phyloP scores from a whole-genome alignment of 2,113 vertebrate genomes.

The Aegotheles bennettii region DNA sequence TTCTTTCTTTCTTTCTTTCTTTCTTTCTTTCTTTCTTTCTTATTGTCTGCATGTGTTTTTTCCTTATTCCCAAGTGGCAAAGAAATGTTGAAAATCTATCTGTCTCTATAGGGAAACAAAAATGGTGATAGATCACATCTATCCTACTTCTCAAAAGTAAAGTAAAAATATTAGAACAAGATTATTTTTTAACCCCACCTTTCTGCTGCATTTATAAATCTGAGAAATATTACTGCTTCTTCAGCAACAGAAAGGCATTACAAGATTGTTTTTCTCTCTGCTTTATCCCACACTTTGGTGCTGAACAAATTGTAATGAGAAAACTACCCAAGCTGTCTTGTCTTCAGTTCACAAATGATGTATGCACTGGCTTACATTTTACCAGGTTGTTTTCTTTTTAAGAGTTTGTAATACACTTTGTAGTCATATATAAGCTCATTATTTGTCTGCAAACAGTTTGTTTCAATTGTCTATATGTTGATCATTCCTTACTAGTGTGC shows the following conservation, averaged over 20 bases:
- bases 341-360: neutral
- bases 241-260: neutral
- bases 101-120: neutral
- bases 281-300: neutral
- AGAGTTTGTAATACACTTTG: neutral
- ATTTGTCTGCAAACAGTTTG: neutral
- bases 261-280: neutral
- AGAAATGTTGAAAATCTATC: neutral
- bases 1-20: accelerated
- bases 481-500: neutral
- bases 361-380: neutral
- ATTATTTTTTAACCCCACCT: neutral
- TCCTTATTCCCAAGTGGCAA: neutral
- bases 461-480: neutral
- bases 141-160: neutral
- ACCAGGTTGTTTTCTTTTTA: neutral
- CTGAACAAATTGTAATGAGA: neutral
- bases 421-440: neutral
- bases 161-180: neutral
- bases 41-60: neutral
- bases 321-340: neutral
- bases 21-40: neutral
- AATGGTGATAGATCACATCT: neutral
- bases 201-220: neutral
- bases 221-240: neutral